These are phyloP conservation scores for Protonemura montana DNA, from an alignment of 2,888 invertebrate species.

Conservation along the genomic window DNA sequence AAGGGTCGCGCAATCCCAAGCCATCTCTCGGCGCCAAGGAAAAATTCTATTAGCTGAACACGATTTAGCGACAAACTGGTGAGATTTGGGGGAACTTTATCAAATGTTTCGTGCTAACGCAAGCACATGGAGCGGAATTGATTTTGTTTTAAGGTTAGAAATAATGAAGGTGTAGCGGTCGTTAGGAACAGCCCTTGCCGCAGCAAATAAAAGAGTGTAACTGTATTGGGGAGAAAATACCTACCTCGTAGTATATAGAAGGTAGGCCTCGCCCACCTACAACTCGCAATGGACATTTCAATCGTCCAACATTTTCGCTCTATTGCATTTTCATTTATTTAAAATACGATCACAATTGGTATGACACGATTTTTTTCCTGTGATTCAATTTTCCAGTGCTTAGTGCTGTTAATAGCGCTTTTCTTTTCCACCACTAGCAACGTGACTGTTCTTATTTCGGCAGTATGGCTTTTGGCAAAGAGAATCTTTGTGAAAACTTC, in stretches of 20 bases:
- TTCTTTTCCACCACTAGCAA: neutral
- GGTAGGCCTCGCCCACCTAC: neutral
- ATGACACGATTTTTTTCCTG: no score
- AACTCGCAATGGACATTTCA: neutral
- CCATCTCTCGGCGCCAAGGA: neutral
- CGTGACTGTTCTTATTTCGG: neutral
- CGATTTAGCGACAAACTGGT: slow-evolving; percentile 2
- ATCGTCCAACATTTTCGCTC: neutral
- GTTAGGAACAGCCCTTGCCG: neutral
- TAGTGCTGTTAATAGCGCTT: neutral
- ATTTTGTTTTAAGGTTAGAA: slow-evolving; percentile 25
- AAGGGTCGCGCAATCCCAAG: neutral
- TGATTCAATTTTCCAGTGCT: no score
- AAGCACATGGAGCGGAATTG: slow-evolving; percentile 21
- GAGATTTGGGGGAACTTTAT: slow-evolving; percentile 14
- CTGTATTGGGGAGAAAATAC: neutral
- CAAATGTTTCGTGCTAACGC: slow-evolving; percentile 16
- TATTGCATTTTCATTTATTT: neutral
- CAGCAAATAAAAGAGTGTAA: neutral
- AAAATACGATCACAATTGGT: no score
- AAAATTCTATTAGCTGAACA: slow-evolving; percentile 13
- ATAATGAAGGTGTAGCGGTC: slow-evolving; percentile 1
- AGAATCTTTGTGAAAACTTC: neutral
- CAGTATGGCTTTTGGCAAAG: neutral
- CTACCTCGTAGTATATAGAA: neutral